Evolutionary conservation across 2,888 invertebrate genomes (phyloP).

Genomic region (Hirudinaria manillensis): DNA sequence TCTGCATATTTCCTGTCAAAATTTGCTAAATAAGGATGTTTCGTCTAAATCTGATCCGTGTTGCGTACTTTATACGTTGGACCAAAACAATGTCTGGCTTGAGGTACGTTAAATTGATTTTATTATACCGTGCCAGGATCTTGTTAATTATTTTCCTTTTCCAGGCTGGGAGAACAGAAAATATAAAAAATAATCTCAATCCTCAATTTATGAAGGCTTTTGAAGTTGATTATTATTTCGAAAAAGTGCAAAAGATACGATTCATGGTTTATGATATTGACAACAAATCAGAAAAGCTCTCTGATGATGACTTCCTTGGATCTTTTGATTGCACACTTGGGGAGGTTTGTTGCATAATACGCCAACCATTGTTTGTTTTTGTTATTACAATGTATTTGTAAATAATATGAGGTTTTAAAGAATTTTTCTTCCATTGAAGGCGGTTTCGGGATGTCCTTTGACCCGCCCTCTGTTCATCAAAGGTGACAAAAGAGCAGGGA

Average conservation of each 20-base stretch:
- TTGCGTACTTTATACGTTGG: slow-evolving; percentile 45
- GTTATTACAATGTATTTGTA: background rate
- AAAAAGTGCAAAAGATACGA: slow-evolving; percentile 59
- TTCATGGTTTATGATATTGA: slow-evolving; percentile 56
- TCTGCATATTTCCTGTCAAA: slow-evolving; percentile 39
- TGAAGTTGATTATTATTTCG: slow-evolving; percentile 59
- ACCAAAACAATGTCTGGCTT: slow-evolving; percentile 40
- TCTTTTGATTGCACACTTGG: slow-evolving; percentile 49
- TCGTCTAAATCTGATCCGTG: slow-evolving; percentile 53
- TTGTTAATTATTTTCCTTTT: slow-evolving; percentile 10
- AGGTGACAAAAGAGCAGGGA: slow-evolving; percentile 44
- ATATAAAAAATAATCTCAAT: slow-evolving; percentile 48
- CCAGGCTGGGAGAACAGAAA: slow-evolving; percentile 52
- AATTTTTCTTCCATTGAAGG: slow-evolving; percentile 39
- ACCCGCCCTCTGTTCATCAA: slow-evolving; percentile 43
- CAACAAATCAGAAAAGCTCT: slow-evolving; percentile 44
- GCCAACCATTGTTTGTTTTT: background rate
- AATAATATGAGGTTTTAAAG: background rate
- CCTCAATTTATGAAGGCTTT: slow-evolving; percentile 54
- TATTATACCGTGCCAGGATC: background rate
- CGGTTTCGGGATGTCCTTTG: slow-evolving; percentile 48
- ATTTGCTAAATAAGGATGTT: slow-evolving; percentile 49
- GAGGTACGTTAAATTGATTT: slow-evolving; percentile 39
- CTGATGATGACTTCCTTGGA: slow-evolving; percentile 46
- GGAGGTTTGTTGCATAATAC: slow-evolving; percentile 42